phyloP scores from a whole-genome alignment of 2,797 vertebrate genomes.

The Hoplostethus mediterraneus region DNA sequence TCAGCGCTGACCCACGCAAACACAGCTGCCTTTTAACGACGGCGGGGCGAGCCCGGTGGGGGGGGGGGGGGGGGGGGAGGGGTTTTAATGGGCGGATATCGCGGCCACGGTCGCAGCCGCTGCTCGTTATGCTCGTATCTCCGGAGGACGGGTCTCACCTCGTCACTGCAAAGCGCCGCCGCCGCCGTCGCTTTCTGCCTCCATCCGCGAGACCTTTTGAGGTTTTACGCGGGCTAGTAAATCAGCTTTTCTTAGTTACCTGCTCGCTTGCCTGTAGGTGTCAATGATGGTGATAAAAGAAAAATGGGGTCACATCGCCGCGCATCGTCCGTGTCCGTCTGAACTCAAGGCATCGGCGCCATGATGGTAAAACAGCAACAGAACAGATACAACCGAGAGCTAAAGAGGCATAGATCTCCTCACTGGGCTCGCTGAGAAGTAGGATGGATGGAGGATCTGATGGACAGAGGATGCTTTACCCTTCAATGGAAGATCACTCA shows the following conservation, averaged over 20 bases:
- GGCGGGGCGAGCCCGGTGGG: constrained; percentile 41
- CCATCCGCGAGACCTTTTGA: constrained; percentile 63
- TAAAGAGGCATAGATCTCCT: background rate
- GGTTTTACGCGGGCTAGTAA: constrained; percentile 68
- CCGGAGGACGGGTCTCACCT: constrained; percentile 64
- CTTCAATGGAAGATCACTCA: constrained; percentile 5
- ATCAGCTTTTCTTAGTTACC: constrained; percentile 60
- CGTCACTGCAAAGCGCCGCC: constrained; percentile 35
- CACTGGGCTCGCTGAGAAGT: background rate
- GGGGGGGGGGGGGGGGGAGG: too few relatives aligned
- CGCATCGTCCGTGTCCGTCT: background rate
- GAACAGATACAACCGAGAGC: background rate
- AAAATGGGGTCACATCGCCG: background rate
- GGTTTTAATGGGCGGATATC: constrained; percentile 81
- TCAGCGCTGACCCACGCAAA: constrained; percentile 74
- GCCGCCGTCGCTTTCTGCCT: constrained; percentile 6
- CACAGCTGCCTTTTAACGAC: constrained; percentile 79
- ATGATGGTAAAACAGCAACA: background rate
- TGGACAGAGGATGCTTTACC: background rate
- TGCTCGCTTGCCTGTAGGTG: constrained; percentile 56
- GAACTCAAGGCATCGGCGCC: background rate
- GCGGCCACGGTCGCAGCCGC: constrained; percentile 51
- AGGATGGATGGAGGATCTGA: too few relatives aligned
- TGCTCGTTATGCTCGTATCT: constrained; percentile 75
- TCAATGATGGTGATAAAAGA: constrained; percentile 39